A percentile compares a stretch with the other conserved stretches of the same genome.
phyloP scores from a whole-genome alignment of 1,140 invertebrate species.

The Diuraphis noxia region DNA sequence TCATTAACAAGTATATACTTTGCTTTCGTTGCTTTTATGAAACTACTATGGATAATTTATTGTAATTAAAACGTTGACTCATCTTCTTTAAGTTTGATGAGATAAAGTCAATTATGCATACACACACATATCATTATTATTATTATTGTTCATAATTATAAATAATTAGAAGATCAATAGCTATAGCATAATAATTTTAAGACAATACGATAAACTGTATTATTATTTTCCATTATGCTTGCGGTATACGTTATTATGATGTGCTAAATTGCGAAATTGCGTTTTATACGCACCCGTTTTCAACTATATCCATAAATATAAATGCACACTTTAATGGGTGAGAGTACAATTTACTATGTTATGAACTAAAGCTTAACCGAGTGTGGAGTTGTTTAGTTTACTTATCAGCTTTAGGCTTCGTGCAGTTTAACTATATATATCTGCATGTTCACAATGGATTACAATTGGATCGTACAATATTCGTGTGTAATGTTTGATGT shows the following conservation, averaged over 20 bases:
- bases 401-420: not conserved
- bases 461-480: not conserved
- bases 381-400: conserved; percentile 9
- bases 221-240: not conserved
- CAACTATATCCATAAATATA: not conserved
- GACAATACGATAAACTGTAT: not conserved
- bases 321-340: not conserved
- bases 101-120: not conserved
- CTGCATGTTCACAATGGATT: not conserved
- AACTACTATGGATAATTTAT: not conserved
- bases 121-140: not conserved
- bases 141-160: not conserved
- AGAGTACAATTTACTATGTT: not conserved
- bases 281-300: not conserved
- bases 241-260: not conserved
- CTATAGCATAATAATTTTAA: not conserved
- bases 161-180: not conserved
- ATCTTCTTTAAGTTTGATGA: not conserved
- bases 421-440: not conserved
- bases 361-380: not conserved
- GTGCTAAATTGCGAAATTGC: not conserved
- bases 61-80: not conserved
- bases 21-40: rapidly evolving
- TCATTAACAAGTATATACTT: not conserved
- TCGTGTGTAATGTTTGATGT: not conserved